Evolutionary conservation across 2,797 vertebrate genomes (phyloP), one percentile per base, ranked within the genome.

Genomic region (Cyprinella venusta): DNA sequence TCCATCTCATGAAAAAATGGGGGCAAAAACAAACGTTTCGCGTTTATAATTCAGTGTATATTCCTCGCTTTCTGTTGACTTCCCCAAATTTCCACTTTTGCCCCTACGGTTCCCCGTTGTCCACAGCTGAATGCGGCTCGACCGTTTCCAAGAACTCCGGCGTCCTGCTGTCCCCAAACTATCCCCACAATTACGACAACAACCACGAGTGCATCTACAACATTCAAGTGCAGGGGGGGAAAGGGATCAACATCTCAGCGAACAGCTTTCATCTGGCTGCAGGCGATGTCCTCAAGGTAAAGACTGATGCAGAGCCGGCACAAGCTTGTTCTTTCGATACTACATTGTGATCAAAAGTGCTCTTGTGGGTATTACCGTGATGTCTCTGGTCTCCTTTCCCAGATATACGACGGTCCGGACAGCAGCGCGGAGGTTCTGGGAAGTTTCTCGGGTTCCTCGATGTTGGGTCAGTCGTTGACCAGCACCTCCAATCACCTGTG

Each of bases 181-280:
- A 97, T 86, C 98, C 98, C 54, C 93, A 95, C 92, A 96, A 96
- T 92, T 99, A 99, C 71, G 97, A 97, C 90, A 97, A 98, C 95
- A 97, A 96, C 92, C 98, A 99, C 52, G 98, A 99, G 89, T 99
- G 98, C 88, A 97, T 99, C 89, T 99, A 99, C 89, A 98, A 95
- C 91, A 97, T 99, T 90, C 97, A 97, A 86, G 97, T 99, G 61
- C 96, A 98, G 94, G 96, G 96, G 87, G 98, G 98, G 77, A 98
- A 98, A 92, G 98, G 98, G 86, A 97, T 99, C 91, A 98, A 98
- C 94, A 95, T 98, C 89, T 97, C 97, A 68, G 97, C 97, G 83
- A 94, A 92, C 92, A 94, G 93, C 54, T 99, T 99, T 92, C 96
- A 97, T 76, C 96, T 99, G 68, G 96, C 96, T 59, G 96, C 97